phyloP scores from a whole-genome alignment of 2,888 invertebrate species.

The Limnephilus marmoratus region DNA sequence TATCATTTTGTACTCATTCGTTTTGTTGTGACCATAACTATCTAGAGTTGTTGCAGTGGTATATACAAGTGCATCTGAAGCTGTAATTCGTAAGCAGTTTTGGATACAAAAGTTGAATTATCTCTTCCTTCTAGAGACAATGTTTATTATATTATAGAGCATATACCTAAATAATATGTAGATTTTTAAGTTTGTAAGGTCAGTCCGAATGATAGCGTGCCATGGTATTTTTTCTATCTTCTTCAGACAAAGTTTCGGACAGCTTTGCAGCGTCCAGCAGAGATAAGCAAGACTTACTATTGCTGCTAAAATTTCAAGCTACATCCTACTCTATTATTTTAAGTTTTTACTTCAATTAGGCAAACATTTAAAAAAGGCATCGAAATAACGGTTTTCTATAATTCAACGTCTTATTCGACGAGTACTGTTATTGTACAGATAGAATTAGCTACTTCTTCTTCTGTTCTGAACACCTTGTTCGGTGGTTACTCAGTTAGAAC shows the following conservation, averaged over 20 bases:
- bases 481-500: constrained; percentile 53
- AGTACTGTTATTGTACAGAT: not conserved
- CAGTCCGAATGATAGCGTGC: too few relatives aligned
- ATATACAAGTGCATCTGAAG: too few relatives aligned
- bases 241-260: not conserved
- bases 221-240: not conserved
- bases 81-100: too few relatives aligned
- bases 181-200: too few relatives aligned
- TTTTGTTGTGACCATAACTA: too few relatives aligned
- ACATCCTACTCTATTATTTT: not conserved
- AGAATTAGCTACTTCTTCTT: not conserved
- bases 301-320: not conserved
- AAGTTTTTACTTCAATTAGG: not conserved
- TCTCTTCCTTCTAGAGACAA: not conserved
- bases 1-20: too few relatives aligned
- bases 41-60: too few relatives aligned
- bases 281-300: not conserved
- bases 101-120: too few relatives aligned
- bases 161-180: too few relatives aligned
- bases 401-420: not conserved
- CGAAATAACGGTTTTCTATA: not conserved
- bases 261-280: not conserved
- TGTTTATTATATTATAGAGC: not conserved
- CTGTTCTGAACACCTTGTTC: constrained; percentile 8
- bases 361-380: not conserved